Evolutionary conservation across 2,797 vertebrate genomes (phyloP), one percentile per base, ranked within the genome.

Genomic region (Gambelia wislizenii): DNA sequence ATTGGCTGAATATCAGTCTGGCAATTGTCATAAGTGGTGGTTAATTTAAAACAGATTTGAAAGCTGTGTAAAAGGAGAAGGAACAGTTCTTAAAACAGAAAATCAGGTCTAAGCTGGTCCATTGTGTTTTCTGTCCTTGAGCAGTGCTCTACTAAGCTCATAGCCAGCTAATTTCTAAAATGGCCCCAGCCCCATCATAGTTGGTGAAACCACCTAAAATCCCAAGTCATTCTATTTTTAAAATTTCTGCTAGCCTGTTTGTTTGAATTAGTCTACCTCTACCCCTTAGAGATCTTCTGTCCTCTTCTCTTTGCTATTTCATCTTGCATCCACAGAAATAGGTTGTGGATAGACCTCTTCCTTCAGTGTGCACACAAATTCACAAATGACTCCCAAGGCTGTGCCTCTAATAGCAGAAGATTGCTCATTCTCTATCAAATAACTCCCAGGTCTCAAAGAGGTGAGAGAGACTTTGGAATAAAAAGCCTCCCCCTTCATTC

Each of bases 401-500:
- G 36, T 61, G 82, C 14, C 44, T 79, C 67, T 87, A 80, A 88
- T 36, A 84, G 82, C 52, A 75, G 76, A 91, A 82, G 82, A 84
- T 87, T 87, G 82, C 52, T 72, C 78, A 56, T n/a, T 69, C 54
- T 77, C 33, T 59, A 14, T 88, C 42, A 61, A 70, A 72, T 75
- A 54, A 64, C 33, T 86, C 78, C 78, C 56, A 61, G 80, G 83
- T 82, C 78, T 30, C 70, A 82, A 69, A 86, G 30, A 47, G 83
- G 83, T 74, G 74, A 75, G 76, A 64, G 76, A 80, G 78, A 67
- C 39, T 86, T 82, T 67, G 70, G 72, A 89, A 89, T 76, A 89
- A 86, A 89, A 54, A 89, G 70, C 70, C 47, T 86, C 72, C 54
- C 30, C 44, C 14, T 86, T 75, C 59, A 83, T 89, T 86, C 89